phyloP scores from a whole-genome alignment of 1,140 invertebrate genomes.

The Druon quercuslanigerum region DNA sequence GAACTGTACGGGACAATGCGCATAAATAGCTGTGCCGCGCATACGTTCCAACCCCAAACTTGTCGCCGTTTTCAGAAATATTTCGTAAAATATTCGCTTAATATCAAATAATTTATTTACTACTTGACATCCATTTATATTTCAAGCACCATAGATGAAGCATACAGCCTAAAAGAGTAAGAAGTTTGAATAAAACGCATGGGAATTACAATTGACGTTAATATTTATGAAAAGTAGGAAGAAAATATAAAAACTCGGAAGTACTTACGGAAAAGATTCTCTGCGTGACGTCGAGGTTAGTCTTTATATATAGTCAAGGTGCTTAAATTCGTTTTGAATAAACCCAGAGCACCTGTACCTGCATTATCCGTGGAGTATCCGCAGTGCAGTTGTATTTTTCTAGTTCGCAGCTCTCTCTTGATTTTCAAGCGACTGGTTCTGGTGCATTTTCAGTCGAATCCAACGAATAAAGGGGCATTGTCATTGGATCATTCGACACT shows the following conservation, averaged over 20 bases:
- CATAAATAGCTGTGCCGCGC: conserved; percentile 1
- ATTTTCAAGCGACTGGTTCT: conserved; percentile 32
- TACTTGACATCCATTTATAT: too few relatives aligned
- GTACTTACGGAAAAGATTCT: too few relatives aligned
- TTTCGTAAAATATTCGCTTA: too few relatives aligned
- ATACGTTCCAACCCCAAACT: neutral
- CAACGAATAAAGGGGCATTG: conserved; percentile 43
- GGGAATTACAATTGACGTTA: neutral
- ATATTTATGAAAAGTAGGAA: neutral
- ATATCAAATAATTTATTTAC: too few relatives aligned
- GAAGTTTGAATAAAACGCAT: too few relatives aligned
- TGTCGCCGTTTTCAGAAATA: neutral
- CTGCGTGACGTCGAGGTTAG: neutral
- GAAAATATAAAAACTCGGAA: neutral
- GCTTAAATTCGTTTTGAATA: conserved; percentile 11
- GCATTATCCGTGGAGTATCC: conserved; percentile 51
- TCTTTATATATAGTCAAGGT: neutral
- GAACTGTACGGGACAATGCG: neutral
- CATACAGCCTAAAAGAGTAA: too few relatives aligned
- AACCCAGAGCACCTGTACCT: conserved; percentile 46
- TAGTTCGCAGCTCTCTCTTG: conserved; percentile 49
- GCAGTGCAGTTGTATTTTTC: conserved; percentile 49
- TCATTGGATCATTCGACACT: conserved; percentile 37
- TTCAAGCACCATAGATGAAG: too few relatives aligned
- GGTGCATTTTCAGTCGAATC: conserved; percentile 44